Evolutionary conservation across 2,797 vertebrate species (phyloP).

Genomic region (Sebastes itinus): DNA sequence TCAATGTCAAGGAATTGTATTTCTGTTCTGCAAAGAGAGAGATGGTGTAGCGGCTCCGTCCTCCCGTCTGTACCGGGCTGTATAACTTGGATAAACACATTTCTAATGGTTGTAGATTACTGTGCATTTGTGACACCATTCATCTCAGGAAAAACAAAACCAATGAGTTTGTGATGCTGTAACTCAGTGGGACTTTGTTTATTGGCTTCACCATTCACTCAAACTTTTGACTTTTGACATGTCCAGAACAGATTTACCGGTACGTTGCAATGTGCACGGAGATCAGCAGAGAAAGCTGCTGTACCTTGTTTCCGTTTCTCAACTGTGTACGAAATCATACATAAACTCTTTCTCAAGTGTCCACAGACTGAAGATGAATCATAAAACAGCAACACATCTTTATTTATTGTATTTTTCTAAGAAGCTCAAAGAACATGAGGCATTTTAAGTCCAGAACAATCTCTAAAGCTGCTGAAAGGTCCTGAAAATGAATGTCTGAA

Average conservation of each 20-base stretch:
- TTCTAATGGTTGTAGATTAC: neutral
- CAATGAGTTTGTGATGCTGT: neutral
- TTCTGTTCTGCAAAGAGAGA: neutral
- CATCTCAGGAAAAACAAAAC: neutral
- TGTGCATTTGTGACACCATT: slow-evolving; percentile 1
- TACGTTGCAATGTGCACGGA: neutral
- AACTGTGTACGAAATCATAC: neutral
- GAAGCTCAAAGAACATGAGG: neutral
- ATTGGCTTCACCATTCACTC: neutral
- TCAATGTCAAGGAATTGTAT: slow-evolving; percentile 1
- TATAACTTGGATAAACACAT: neutral
- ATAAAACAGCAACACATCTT: neutral
- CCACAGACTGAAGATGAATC: neutral
- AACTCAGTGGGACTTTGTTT: neutral
- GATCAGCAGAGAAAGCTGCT: neutral
- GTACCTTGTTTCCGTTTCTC: neutral
- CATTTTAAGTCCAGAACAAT: too few relatives aligned
- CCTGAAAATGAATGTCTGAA: neutral
- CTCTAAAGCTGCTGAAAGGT: neutral
- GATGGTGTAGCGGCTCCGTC: neutral
- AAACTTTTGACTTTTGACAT: neutral
- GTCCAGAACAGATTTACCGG: neutral
- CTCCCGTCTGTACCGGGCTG: neutral
- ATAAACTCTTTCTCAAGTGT: neutral
- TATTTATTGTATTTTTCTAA: neutral